phyloP scores from a whole-genome alignment of 2,113 vertebrate species.

The Sylvilagus bachmani region DNA sequence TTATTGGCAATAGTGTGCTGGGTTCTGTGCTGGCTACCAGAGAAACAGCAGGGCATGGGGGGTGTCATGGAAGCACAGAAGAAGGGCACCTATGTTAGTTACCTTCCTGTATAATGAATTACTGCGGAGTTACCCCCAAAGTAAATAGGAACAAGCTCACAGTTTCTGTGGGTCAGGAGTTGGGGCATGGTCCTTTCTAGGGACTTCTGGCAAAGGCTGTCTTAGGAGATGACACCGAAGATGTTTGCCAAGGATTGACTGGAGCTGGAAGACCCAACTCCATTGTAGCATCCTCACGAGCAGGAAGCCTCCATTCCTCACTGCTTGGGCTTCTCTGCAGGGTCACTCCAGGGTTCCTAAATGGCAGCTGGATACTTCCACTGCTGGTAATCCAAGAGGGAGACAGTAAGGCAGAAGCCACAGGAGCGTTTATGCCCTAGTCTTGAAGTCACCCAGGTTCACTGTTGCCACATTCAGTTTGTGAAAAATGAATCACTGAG shows the following conservation, averaged over 20 bases:
- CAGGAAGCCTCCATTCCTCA: background rate
- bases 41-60: background rate
- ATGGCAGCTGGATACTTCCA: background rate
- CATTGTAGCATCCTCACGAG: no score
- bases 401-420: background rate
- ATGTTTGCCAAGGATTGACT: background rate
- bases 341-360: background rate
- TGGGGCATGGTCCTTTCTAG: background rate
- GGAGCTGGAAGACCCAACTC: background rate
- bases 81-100: background rate
- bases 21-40: background rate
- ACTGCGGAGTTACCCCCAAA: background rate
- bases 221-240: background rate
- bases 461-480: background rate
- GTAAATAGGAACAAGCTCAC: no score
- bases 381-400: background rate
- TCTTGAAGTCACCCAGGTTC: background rate
- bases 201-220: background rate
- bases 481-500: background rate
- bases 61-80: background rate
- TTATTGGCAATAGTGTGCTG: background rate
- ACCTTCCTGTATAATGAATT: background rate
- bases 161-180: background rate
- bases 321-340: background rate
- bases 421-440: accelerated